Percentiles rank a stretch among this genome's conserved stretches.
phyloP scores from a whole-genome alignment of 2,113 vertebrate genomes.

The Stegostoma tigrinum region DNA sequence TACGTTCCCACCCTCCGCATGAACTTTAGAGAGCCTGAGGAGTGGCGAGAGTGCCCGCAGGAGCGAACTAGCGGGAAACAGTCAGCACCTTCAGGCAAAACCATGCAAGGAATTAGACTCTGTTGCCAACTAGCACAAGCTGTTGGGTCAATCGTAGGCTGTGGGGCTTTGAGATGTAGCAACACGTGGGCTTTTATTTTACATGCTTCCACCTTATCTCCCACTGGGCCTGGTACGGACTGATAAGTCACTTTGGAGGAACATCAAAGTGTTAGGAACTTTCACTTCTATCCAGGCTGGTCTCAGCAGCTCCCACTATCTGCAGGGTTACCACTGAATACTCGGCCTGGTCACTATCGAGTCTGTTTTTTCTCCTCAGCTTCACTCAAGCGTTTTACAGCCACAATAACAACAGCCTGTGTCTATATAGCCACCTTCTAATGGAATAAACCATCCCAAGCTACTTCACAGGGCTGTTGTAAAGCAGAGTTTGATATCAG shows the following conservation, averaged over 20 bases:
- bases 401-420: background rate
- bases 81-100: background rate
- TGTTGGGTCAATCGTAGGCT: background rate
- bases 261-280: background rate
- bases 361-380: background rate
- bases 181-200: background rate
- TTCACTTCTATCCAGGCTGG: background rate
- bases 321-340: background rate
- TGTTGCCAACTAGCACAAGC: background rate
- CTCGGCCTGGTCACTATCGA: background rate
- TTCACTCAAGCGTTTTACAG: background rate
- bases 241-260: background rate
- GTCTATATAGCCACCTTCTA: background rate
- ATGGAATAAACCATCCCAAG: background rate
- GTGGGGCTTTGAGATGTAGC: background rate
- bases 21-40: background rate
- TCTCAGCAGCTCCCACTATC: background rate
- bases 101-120: background rate
- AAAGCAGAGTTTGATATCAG: background rate
- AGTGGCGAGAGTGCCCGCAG: background rate
- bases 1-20: background rate
- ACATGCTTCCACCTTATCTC: background rate
- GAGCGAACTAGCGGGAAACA: background rate
- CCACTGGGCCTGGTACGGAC: background rate
- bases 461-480: background rate